These are phyloP conservation scores for Campylomormyrus numenius DNA, from an alignment of 2,113 vertebrate species.

Conservation along the genomic window DNA sequence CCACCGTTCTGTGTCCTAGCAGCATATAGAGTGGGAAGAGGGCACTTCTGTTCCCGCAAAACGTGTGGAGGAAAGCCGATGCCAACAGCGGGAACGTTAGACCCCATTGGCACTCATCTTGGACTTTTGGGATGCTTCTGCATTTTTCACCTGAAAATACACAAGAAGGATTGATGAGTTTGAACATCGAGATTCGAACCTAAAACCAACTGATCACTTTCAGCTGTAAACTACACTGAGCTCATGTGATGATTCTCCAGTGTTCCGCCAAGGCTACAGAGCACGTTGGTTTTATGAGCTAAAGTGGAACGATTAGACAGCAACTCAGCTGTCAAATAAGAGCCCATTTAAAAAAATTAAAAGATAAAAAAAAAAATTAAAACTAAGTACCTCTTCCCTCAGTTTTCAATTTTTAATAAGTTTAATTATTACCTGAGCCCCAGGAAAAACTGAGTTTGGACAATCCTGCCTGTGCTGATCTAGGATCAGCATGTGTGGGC, in stretches of 20 bases:
- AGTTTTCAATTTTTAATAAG: background rate
- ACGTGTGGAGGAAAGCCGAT: background rate
- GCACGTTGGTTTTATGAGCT: background rate
- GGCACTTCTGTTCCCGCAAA: background rate
- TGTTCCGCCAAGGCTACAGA: background rate
- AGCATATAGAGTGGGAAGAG: background rate
- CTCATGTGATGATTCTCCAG: background rate
- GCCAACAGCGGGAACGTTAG: background rate
- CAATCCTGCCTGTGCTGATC: background rate
- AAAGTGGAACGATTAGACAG: background rate
- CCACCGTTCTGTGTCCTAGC: background rate
- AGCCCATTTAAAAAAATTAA: background rate
- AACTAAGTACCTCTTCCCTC: background rate
- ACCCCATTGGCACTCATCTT: slow-evolving; percentile 17
- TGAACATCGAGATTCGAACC: background rate
- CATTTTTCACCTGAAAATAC: slow-evolving; percentile 8
- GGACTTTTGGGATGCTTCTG: slow-evolving; percentile 1
- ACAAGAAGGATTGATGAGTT: background rate
- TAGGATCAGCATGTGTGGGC: background rate
- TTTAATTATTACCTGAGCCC: background rate
- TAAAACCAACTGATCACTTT: background rate
- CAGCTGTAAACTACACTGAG: background rate
- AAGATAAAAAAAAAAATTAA: background rate
- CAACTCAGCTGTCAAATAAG: background rate
- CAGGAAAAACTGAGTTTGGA: background rate